Conservation (phyloP, 2,797 vertebrate genomes). For the Falco concolor region DNA sequence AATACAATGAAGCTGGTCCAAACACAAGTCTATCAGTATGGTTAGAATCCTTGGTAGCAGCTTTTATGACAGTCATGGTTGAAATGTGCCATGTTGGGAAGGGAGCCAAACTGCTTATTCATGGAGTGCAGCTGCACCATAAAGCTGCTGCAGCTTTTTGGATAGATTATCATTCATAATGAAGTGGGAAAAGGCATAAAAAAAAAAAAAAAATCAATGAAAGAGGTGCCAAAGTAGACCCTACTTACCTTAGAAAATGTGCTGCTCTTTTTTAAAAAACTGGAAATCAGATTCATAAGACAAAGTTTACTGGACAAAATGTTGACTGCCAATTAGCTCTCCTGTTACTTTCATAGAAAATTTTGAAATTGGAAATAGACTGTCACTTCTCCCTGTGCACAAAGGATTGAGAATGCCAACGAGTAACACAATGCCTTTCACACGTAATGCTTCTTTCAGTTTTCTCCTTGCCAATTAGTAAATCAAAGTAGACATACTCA, state of each 20-base stretch:
- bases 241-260: background rate
- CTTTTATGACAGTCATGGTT: constrained; percentile 8
- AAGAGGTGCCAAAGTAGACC: background rate
- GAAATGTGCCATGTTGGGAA: constrained; percentile 34
- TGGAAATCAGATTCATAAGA: background rate
- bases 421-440: background rate
- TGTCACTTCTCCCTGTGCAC: background rate
- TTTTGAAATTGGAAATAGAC: background rate
- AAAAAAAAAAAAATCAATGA: background rate
- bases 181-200: background rate
- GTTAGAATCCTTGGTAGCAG: background rate
- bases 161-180: background rate
- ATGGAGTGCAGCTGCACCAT: background rate
- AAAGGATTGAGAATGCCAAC: background rate
- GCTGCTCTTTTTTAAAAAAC: background rate
- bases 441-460: background rate
- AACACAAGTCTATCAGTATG: background rate
- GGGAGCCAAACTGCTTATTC: constrained; percentile 1
- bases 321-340: background rate
- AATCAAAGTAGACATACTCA: background rate
- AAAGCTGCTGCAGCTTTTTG: background rate
- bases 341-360: background rate
- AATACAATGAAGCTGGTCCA: background rate
- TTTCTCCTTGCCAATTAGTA: background rate
- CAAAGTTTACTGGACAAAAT: background rate